A percentile compares a stretch with the other conserved stretches of the same genome.
These are phyloP conservation scores for Autographa gamma DNA, from an alignment of 2,888 invertebrate species.

Conservation along the genomic window DNA sequence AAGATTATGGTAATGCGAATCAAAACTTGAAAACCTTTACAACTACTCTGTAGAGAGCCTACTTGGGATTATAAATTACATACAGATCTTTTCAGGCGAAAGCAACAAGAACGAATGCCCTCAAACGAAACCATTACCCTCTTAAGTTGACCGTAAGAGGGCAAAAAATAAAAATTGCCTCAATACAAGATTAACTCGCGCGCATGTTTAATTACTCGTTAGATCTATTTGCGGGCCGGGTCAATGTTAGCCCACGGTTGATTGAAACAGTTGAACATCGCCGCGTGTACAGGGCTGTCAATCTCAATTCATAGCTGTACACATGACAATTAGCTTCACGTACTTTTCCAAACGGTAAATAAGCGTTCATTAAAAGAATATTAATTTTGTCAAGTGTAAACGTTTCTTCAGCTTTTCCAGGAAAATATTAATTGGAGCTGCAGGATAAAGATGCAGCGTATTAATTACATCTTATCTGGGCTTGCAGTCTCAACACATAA, in stretches of 20 bases:
- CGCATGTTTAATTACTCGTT: conserved; percentile 58
- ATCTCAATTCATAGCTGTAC: conserved; percentile 68
- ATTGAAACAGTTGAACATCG: conserved; percentile 72
- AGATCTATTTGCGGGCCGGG: conserved; percentile 74
- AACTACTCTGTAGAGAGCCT: background rate
- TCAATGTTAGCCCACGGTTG: conserved; percentile 78
- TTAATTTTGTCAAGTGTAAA: conserved; percentile 31
- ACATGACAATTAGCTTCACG: conserved; percentile 63
- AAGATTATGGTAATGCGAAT: background rate
- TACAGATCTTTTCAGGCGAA: background rate
- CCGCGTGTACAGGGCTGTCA: conserved; percentile 65
- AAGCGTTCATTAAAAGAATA: conserved; percentile 45
- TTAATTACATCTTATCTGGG: conserved; percentile 36
- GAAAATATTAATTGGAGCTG: conserved; percentile 34
- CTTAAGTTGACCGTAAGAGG: conserved; percentile 18
- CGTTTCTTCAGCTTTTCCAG: conserved; percentile 30
- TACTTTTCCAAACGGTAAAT: conserved; percentile 65
- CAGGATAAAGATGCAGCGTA: conserved; percentile 2
- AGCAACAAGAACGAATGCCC: background rate
- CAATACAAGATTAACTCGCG: conserved; percentile 43
- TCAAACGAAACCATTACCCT: conserved; percentile 13
- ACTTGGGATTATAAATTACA: background rate
- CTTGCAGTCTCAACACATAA: conserved; percentile 17
- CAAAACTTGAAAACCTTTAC: background rate
- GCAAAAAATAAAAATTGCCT: conserved; percentile 41